Percentiles rank a stretch among this genome's conserved stretches.
phyloP scores from a whole-genome alignment of 2,113 vertebrate species.

The Nyctibius bracteatus region DNA sequence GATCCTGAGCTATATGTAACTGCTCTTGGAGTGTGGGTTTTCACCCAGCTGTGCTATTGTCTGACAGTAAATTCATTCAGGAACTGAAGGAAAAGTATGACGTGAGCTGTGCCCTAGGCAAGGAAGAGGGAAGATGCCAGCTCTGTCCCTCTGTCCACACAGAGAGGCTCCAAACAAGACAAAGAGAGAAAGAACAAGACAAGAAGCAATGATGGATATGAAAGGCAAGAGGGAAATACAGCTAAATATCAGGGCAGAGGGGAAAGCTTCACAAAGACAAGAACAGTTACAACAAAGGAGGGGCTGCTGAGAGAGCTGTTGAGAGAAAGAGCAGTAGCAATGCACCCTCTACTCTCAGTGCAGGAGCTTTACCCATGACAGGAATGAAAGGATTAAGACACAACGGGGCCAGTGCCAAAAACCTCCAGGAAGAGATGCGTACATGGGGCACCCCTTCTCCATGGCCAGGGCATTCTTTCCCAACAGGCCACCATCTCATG shows the following conservation, averaged over 20 bases:
- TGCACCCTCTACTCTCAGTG: not conserved
- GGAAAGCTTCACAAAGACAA: not conserved
- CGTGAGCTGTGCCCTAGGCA: not conserved
- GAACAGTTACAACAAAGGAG: not conserved
- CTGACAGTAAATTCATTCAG: not conserved
- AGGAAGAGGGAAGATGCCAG: not conserved
- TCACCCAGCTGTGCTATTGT: not conserved
- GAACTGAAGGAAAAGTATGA: not conserved
- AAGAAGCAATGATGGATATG: not conserved
- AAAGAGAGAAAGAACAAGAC: not conserved
- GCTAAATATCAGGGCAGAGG: accelerated
- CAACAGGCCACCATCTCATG: not conserved
- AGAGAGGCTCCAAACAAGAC: not conserved
- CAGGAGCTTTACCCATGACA: not conserved
- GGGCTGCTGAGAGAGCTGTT: not conserved
- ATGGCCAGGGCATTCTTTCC: not conserved
- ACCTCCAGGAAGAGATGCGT: not conserved
- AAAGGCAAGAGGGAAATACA: not conserved
- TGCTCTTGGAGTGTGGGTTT: not conserved
- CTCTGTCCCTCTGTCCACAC: not conserved
- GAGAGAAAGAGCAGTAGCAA: not conserved
- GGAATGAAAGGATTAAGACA: not conserved
- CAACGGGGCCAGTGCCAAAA: not conserved
- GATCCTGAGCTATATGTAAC: not conserved
- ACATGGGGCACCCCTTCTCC: not conserved